Evolutionary conservation across 2,113 vertebrate species (phyloP).

Genomic region (Hepsetus odoe): DNA sequence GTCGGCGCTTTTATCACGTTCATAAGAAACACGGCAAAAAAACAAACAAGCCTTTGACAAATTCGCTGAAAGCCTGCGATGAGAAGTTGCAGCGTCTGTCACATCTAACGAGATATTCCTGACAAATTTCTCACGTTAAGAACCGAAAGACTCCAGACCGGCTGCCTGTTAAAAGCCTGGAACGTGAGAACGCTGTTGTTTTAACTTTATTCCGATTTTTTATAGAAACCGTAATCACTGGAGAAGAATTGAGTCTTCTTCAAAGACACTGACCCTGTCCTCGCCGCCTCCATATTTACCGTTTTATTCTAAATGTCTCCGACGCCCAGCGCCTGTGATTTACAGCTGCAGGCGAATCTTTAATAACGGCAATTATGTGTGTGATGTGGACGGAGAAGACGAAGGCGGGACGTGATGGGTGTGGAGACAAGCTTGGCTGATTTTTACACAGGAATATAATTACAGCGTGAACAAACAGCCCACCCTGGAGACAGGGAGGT

Average conservation of each 20-base stretch:
- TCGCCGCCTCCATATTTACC: not conserved
- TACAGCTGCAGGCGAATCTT: slow-evolving; percentile 17
- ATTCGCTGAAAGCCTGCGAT: no score
- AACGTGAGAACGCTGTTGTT: no score
- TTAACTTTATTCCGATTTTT: not conserved
- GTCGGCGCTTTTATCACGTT: no score
- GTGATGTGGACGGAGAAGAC: not conserved
- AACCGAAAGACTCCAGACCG: no score
- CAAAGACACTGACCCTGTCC: not conserved
- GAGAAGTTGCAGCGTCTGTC: no score
- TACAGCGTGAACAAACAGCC: not conserved
- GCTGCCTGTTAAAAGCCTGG: no score
- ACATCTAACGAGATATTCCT: no score
- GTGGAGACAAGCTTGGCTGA: not conserved
- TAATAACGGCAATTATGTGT: slow-evolving; percentile 36
- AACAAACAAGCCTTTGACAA: no score
- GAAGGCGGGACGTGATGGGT: not conserved
- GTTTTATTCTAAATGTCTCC: slow-evolving; percentile 31
- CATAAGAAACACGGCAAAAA: no score
- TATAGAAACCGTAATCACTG: not conserved
- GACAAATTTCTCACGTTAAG: no score
- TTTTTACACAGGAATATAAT: not conserved
- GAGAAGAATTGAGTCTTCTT: not conserved
- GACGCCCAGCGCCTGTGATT: slow-evolving; percentile 6
- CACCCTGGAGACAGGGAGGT: not conserved